Conservation (phyloP, 2,797 vertebrate species). For the Serranus cabrilla region DNA sequence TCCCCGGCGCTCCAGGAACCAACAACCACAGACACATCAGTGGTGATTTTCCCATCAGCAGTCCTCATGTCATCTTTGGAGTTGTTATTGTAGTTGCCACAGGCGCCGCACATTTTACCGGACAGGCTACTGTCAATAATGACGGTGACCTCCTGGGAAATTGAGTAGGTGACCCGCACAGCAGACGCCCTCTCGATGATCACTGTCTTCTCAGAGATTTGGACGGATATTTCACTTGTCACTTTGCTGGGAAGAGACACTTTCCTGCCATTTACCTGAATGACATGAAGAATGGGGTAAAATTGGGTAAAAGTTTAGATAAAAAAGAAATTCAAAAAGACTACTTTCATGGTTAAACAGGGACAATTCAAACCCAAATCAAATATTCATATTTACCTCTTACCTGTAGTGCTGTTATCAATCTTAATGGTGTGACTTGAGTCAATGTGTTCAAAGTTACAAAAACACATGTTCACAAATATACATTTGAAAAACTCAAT, state of each 20-base stretch:
- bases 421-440: too few relatives aligned
- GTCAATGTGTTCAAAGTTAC: too few relatives aligned
- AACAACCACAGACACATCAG: constrained; percentile 63
- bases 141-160: constrained; percentile 74
- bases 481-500: too few relatives aligned
- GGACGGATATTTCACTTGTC: constrained; percentile 57
- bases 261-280: constrained; percentile 84
- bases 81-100: constrained; percentile 86
- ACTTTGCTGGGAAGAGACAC: constrained; percentile 73
- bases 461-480: too few relatives aligned
- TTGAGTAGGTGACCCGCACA: constrained; percentile 77
- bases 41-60: constrained; percentile 62
- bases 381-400: too few relatives aligned
- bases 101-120: constrained; percentile 82
- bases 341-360: background rate
- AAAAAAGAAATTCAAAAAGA: background rate
- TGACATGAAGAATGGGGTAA: background rate
- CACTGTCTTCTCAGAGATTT: constrained; percentile 65
- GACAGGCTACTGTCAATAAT: constrained; percentile 61
- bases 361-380: too few relatives aligned
- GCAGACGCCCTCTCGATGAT: constrained; percentile 68
- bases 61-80: constrained; percentile 75
- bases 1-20: constrained; percentile 84
- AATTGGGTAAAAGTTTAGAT: background rate
- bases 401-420: too few relatives aligned